These are phyloP conservation scores for Pyrocephalus nanus DNA, from an alignment of 2,797 vertebrate species.

Conservation along the genomic window DNA sequence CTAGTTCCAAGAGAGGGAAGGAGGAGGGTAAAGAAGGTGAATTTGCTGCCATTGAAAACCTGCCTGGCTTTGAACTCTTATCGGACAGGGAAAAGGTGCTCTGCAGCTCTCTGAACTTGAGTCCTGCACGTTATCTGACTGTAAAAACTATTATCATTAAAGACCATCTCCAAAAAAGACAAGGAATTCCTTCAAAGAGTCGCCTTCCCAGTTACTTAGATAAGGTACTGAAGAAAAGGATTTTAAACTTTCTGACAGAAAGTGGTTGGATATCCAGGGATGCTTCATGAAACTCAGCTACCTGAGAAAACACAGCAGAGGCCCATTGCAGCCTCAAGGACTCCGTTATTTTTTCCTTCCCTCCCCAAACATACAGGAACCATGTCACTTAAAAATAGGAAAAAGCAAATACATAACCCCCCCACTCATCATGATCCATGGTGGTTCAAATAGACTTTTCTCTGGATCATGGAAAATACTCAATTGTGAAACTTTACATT, in stretches of 20 bases:
- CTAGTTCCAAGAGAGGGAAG: slow-evolving; percentile 84
- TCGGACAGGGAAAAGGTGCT: slow-evolving; percentile 96
- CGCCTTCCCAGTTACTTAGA: slow-evolving; percentile 95
- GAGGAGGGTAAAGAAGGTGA: slow-evolving; percentile 91
- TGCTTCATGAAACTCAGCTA: slow-evolving; percentile 78
- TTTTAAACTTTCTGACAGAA: slow-evolving; percentile 95
- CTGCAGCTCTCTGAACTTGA: slow-evolving; percentile 91
- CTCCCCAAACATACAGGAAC: slow-evolving; percentile 24
- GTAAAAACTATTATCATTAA: slow-evolving; percentile 98
- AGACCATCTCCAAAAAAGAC: slow-evolving; percentile 95
- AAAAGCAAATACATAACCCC: background rate
- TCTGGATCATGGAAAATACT: slow-evolving; percentile 31
- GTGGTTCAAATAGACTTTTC: background rate
- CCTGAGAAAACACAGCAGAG: background rate
- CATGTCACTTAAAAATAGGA: slow-evolving; percentile 9
- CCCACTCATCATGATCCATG: background rate
- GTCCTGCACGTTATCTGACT: slow-evolving; percentile 92
- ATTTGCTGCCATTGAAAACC: slow-evolving; percentile 92
- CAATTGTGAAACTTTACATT: background rate
- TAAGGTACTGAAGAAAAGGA: slow-evolving; percentile 96
- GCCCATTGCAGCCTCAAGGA: background rate
- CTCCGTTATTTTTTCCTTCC: background rate
- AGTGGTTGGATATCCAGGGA: slow-evolving; percentile 99
- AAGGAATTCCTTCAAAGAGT: slow-evolving; percentile 95
- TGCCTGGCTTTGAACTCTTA: slow-evolving; percentile 92